phyloP scores from a whole-genome alignment of 2,888 invertebrate species.

The Chalcosyrphus nemorum region DNA sequence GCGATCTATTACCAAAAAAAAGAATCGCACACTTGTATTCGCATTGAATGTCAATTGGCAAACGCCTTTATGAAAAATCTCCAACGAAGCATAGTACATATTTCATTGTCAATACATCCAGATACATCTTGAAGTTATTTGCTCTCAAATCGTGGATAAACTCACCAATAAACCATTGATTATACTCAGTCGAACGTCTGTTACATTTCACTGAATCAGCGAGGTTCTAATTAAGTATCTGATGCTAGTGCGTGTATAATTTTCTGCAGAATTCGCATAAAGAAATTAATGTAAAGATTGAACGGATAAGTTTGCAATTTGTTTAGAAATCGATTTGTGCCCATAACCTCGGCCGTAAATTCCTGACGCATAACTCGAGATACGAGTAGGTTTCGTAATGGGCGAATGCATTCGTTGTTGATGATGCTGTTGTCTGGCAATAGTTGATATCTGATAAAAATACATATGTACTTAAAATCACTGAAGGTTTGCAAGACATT shows the following conservation, averaged over 20 bases:
- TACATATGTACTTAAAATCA: too few species aligned
- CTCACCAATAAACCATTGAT: conserved; percentile 32
- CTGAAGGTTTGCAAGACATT: too few species aligned
- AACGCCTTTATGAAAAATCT: neutral
- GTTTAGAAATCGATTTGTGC: neutral
- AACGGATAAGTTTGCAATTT: conserved; percentile 23
- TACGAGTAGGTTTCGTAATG: neutral
- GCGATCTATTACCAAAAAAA: conserved; percentile 20
- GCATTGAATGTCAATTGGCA: neutral
- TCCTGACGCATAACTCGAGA: neutral
- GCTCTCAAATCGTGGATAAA: neutral
- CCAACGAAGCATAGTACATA: neutral
- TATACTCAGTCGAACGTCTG: conserved; percentile 30
- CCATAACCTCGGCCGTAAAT: neutral
- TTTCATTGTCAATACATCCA: conserved; percentile 1
- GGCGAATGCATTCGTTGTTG: neutral
- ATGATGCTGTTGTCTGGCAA: neutral
- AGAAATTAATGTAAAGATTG: conserved; percentile 7
- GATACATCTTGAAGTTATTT: neutral
- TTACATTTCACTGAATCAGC: conserved; percentile 32
- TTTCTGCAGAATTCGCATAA: conserved; percentile 6
- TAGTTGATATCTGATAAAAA: too few species aligned
- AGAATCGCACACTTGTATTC: neutral
- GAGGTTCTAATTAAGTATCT: conserved; percentile 21
- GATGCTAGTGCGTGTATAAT: neutral